Percentiles rank a stretch among this genome's conserved stretches.
phyloP scores from a whole-genome alignment of 2,888 invertebrate genomes.

The Tachina fera region DNA sequence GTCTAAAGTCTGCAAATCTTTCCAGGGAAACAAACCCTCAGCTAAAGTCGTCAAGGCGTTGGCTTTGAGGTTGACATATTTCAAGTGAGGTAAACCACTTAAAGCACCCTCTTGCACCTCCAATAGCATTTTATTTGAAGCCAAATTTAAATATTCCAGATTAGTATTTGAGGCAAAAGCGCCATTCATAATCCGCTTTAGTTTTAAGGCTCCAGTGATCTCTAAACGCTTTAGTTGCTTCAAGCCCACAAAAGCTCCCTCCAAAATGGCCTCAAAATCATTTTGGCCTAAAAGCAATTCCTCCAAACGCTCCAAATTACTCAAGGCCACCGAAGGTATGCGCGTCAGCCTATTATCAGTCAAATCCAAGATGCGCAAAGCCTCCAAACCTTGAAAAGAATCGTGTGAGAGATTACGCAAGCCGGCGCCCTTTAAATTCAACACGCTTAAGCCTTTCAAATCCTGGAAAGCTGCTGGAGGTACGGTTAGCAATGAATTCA shows the following conservation, averaged over 20 bases:
- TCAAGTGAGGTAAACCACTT: slow-evolving; percentile 91
- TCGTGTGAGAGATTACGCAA: slow-evolving; percentile 90
- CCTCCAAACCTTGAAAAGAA: slow-evolving; percentile 90
- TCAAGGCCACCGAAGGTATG: slow-evolving; percentile 90
- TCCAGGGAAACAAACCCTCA: slow-evolving; percentile 91
- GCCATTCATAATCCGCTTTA: slow-evolving; percentile 90
- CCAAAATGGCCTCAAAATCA: slow-evolving; percentile 88
- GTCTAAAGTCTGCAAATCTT: slow-evolving; percentile 89
- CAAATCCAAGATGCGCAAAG: slow-evolving; percentile 89
- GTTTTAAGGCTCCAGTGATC: slow-evolving; percentile 89
- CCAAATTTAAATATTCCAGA: slow-evolving; percentile 89
- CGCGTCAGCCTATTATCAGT: slow-evolving; percentile 90
- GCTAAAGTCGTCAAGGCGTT: slow-evolving; percentile 90
- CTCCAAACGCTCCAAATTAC: slow-evolving; percentile 89
- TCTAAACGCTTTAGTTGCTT: slow-evolving; percentile 90
- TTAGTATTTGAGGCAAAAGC: slow-evolving; percentile 92
- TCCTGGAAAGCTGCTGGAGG: slow-evolving; percentile 92
- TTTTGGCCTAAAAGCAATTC: slow-evolving; percentile 93
- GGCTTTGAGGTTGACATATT: slow-evolving; percentile 90
- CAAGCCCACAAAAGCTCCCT: slow-evolving; percentile 90
- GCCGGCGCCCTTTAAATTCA: slow-evolving; percentile 92
- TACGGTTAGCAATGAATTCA: slow-evolving; percentile 90
- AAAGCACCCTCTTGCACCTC: slow-evolving; percentile 91
- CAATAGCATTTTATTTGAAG: slow-evolving; percentile 90
- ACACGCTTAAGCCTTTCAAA: slow-evolving; percentile 88